phyloP scores from a whole-genome alignment of 2,888 invertebrate genomes.

The Pyrgus malvae region DNA sequence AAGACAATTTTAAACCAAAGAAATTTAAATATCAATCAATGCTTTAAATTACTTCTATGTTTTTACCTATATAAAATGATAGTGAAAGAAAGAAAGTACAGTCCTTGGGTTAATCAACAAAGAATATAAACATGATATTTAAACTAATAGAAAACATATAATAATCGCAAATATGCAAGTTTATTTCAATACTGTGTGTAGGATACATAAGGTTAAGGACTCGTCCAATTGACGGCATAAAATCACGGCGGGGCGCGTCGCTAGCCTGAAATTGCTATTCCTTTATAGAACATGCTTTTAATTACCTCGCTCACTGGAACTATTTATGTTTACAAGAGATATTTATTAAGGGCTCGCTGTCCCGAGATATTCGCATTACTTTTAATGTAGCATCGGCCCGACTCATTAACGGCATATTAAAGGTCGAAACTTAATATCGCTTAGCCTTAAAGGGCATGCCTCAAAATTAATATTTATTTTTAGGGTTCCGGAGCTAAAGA shows the following conservation, averaged over 20 bases:
- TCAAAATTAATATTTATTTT: constrained; percentile 19
- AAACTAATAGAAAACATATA: too few species aligned
- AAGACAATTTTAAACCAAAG: too few species aligned
- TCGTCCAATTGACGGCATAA: constrained; percentile 35
- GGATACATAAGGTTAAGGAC: too few species aligned
- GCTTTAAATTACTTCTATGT: too few species aligned
- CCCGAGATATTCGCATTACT: constrained; percentile 1
- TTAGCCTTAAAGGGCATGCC: constrained; percentile 8
- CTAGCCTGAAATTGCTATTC: constrained; percentile 48
- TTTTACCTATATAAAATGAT: too few species aligned
- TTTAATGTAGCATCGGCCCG: constrained; percentile 3
- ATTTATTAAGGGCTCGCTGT: constrained; percentile 31
- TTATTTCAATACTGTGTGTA: too few species aligned
- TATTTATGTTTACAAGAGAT: constrained; percentile 39
- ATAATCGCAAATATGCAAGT: too few species aligned
- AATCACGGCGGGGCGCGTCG: constrained; percentile 63
- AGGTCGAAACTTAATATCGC: constrained; percentile 9
- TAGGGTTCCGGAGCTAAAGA: too few species aligned
- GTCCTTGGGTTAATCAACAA: too few species aligned
- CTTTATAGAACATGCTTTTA: constrained; percentile 65
- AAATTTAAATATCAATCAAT: too few species aligned
- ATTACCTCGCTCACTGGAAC: constrained; percentile 48
- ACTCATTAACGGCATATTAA: constrained; percentile 17
- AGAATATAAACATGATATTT: too few species aligned
- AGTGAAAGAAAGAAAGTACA: too few species aligned